Percentiles rank a stretch among this genome's conserved stretches.
phyloP scores from a whole-genome alignment of 2,797 vertebrate genomes.

The Chiloscyllium punctatum region DNA sequence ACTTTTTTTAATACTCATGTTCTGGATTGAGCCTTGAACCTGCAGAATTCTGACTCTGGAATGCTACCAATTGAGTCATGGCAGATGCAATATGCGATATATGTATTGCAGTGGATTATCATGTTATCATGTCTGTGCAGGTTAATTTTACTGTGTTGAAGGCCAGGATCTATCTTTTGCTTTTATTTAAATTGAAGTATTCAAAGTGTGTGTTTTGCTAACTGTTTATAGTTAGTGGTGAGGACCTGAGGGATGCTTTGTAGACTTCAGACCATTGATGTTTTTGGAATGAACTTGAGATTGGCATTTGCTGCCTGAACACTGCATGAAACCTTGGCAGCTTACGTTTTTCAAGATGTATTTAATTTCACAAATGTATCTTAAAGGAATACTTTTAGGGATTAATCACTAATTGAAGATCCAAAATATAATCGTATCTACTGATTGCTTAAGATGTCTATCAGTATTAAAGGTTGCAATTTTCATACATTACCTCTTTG shows the following conservation, averaged over 20 bases:
- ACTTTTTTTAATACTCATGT: too few relatives aligned
- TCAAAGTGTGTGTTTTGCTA: background rate
- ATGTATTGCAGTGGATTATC: background rate
- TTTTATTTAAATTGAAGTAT: background rate
- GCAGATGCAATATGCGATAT: background rate
- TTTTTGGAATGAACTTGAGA: background rate
- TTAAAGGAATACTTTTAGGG: background rate
- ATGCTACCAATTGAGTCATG: too few relatives aligned
- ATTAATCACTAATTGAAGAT: background rate
- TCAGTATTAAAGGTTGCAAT: background rate
- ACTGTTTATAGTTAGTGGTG: background rate
- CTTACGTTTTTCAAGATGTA: background rate
- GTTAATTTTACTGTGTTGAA: background rate
- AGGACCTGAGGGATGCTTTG: background rate
- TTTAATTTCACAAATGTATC: background rate
- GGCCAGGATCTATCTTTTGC: background rate
- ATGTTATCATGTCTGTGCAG: background rate
- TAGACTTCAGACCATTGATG: background rate
- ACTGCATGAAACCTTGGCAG: background rate
- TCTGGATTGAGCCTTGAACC: too few relatives aligned
- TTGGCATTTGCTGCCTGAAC: background rate
- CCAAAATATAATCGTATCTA: background rate
- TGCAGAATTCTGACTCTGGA: too few relatives aligned
- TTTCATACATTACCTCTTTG: background rate
- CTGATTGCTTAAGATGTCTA: background rate